Percentiles rank a stretch among this genome's conserved stretches.
phyloP scores from a whole-genome alignment of 2,888 invertebrate genomes.

The Pollenia griseotomentosa region DNA sequence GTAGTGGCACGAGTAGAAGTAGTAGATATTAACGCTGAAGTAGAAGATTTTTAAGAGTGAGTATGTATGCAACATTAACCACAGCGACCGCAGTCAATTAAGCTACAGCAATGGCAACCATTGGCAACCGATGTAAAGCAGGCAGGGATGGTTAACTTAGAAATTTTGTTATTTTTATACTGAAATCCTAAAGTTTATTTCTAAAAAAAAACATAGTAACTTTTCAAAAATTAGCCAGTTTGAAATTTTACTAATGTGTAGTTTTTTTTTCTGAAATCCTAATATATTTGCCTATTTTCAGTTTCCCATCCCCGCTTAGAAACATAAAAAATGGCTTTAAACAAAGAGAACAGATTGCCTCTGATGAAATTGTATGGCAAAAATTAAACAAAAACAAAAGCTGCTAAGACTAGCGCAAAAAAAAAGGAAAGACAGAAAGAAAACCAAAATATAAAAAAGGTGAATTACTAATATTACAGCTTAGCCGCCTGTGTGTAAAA shows the following conservation, averaged over 20 bases:
- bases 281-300: not conserved
- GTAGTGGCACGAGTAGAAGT: not conserved
- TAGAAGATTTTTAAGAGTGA: constrained; percentile 14
- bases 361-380: constrained; percentile 26
- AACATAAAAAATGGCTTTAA: not conserved
- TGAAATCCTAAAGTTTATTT: not conserved
- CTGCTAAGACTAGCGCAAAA: constrained; percentile 9
- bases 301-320: constrained; percentile 18
- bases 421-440: not conserved
- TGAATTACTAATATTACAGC: constrained; percentile 55
- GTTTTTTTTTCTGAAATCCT: not conserved
- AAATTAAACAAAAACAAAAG: constrained; percentile 34
- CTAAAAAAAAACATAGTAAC: not conserved
- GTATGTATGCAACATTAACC: constrained; percentile 67
- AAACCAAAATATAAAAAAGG: constrained; percentile 29
- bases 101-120: constrained; percentile 69
- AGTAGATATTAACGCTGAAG: constrained; percentile 16
- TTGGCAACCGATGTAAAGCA: constrained; percentile 58
- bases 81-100: constrained; percentile 73
- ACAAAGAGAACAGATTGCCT: constrained; percentile 34
- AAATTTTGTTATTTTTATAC: not conserved
- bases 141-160: constrained; percentile 29
- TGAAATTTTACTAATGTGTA: not conserved
- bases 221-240: not conserved
- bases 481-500: constrained; percentile 48